A percentile compares a stretch with the other conserved stretches of the same genome.
Conservation (phyloP, 2,113 vertebrate species). For the Rhineura floridana region DNA sequence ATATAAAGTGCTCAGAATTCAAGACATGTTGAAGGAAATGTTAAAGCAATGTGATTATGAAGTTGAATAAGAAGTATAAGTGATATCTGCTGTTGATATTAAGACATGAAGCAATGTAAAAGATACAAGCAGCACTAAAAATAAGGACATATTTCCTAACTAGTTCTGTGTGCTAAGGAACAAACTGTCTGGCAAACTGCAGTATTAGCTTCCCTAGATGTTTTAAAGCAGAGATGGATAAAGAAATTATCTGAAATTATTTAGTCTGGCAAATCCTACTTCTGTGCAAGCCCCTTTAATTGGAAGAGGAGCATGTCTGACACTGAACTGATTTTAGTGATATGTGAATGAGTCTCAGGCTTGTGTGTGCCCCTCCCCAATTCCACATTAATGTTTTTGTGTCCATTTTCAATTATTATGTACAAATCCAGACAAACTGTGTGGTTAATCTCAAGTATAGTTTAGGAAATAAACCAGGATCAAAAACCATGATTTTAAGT, state of each 20-base stretch:
- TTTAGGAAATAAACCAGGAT: neutral
- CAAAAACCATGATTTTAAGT: too few species aligned
- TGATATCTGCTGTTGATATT: neutral
- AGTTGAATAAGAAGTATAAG: neutral
- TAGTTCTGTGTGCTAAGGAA: neutral
- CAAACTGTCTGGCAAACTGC: neutral
- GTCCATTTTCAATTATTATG: too few species aligned
- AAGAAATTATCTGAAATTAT: neutral
- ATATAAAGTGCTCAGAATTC: neutral
- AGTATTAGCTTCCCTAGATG: neutral
- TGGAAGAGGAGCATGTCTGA: neutral
- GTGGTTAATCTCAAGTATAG: too few species aligned
- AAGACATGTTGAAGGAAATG: neutral
- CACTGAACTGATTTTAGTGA: neutral
- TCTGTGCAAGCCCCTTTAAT: neutral
- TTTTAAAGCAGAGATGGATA: neutral
- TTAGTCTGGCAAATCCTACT: neutral
- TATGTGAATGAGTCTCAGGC: neutral
- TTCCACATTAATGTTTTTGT: neutral
- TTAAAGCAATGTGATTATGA: neutral
- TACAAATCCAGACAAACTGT: too few species aligned
- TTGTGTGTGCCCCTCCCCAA: neutral
- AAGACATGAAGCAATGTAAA: neutral
- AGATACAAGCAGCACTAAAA: neutral
- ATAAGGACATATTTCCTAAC: neutral